These are phyloP conservation scores for Micrastur ruficollis DNA, from an alignment of 2,797 vertebrate species.

Conservation along the genomic window DNA sequence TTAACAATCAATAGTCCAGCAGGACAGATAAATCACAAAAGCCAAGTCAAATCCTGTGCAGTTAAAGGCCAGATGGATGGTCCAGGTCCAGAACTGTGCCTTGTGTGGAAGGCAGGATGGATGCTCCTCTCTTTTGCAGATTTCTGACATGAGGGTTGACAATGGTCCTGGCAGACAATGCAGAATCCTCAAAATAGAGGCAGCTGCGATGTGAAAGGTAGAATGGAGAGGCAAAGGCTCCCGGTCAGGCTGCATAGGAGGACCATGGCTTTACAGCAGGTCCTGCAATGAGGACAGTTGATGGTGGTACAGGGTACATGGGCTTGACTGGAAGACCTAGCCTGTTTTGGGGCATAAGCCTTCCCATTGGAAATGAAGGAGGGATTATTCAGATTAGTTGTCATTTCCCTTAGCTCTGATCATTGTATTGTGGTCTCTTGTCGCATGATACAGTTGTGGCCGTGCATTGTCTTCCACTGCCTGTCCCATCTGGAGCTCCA, in stretches of 20 bases:
- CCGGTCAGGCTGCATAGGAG: background rate
- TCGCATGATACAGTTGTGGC: background rate
- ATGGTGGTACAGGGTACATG: rapidly evolving
- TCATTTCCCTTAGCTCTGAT: background rate
- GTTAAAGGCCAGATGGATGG: background rate
- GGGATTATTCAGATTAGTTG: background rate
- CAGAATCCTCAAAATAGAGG: background rate
- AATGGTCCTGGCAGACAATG: background rate
- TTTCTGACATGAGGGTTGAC: background rate
- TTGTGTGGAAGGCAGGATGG: background rate
- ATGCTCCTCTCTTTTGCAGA: background rate
- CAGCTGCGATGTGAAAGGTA: background rate
- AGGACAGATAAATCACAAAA: background rate
- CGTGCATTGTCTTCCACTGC: rapidly evolving
- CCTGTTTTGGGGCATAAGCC: background rate
- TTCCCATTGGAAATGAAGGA: background rate
- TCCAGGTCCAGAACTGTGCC: background rate
- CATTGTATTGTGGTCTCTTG: background rate
- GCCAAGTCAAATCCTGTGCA: background rate
- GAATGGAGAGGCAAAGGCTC: background rate
- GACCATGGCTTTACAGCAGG: rapidly evolving
- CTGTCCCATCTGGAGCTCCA: background rate
- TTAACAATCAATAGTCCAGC: background rate
- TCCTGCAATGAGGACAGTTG: background rate
- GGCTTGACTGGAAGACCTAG: background rate